Base-by-base conservation (phyloP, 2,113 vertebrate genomes). In the Hydropotes inermis region DNA sequence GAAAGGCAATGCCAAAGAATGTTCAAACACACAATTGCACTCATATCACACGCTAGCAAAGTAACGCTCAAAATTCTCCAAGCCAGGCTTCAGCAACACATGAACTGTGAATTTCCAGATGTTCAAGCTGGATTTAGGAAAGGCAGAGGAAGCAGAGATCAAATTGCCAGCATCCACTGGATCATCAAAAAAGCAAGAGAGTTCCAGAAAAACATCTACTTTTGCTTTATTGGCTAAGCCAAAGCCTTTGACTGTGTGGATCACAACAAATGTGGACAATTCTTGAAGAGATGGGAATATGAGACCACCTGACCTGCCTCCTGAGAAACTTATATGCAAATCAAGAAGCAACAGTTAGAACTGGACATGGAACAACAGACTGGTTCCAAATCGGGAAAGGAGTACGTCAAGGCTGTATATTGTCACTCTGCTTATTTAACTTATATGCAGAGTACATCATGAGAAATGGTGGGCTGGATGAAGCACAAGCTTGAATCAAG, bases 31-130 rank as follows among this genome's bases (percentile, higher is more conserved):
- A 36, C 64, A 36, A 70, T 70, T 70, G 0, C n/a, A 70, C 64
- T 67, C 64, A 36, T 67, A 8, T 67, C 64, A 67, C 64, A 5
- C 0, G 33, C 33, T n/a, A 67, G 64, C 64, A 67, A 67, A 67
- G 64, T 36, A 67, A 67, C 0, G 0, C 64, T 70, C n/a, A 70
- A 70, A 70, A 36, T 70, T 36, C 64, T 70, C n/a, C 0, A 70
- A 70, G 64, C 2, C 17, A 36, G 17, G 64, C 64, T 70, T 70
- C n/a, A 36, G 0, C 64, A 36, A 0, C 11, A 36, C 0, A 0
- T 70, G 64, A 70, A 36, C n/a, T 5, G 17, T 70, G 64, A 70
- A 70, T 5, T 70, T 67, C 64, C 64, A 70, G n/a, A 70, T 36
- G 17, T 70, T 70, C 17, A 70, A 21, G 9, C 64, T 70, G n/a